Percentiles rank a stretch among this genome's conserved stretches.
Evolutionary conservation across 2,797 vertebrate genomes (phyloP).

Genomic region (Gymnoscopelus microlampas): DNA sequence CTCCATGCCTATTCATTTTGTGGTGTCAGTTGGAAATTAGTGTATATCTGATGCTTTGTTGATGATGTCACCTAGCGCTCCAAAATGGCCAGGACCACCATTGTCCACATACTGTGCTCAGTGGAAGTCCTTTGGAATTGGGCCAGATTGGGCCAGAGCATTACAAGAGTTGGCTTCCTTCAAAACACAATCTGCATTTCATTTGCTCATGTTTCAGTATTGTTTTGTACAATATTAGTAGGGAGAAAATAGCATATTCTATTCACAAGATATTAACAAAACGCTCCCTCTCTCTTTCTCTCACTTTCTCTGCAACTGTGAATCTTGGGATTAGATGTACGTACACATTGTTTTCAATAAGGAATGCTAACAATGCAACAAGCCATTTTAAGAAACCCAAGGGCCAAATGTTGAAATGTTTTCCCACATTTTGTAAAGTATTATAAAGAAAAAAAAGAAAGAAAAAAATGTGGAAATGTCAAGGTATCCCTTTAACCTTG

Average conservation of each 20-base stretch:
- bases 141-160: conserved; percentile 44
- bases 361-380: conserved; percentile 41
- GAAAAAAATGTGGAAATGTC: conserved; percentile 47
- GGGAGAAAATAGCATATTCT: background rate
- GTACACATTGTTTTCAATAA: conserved; percentile 24
- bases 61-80: too few species aligned
- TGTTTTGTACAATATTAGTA: background rate
- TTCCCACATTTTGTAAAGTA: conserved; percentile 50
- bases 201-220: conserved; percentile 14
- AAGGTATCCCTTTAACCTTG: conserved; percentile 50
- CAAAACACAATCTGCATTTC: conserved; percentile 42
- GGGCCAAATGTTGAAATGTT: conserved; percentile 25
- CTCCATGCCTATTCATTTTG: too few species aligned
- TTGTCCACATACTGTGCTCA: conserved; percentile 30
- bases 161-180: conserved; percentile 33
- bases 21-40: too few species aligned
- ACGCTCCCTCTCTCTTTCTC: background rate
- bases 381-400: conserved; percentile 31
- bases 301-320: background rate
- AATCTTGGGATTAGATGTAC: background rate
- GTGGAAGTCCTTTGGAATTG: conserved; percentile 32
- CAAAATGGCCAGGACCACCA: too few species aligned
- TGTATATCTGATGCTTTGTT: too few species aligned
- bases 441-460: conserved; percentile 35
- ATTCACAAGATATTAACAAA: conserved; percentile 8